These are phyloP conservation scores for Amphibalanus amphitrite DNA, from an alignment of 1,140 invertebrate genomes.

Conservation along the genomic window DNA sequence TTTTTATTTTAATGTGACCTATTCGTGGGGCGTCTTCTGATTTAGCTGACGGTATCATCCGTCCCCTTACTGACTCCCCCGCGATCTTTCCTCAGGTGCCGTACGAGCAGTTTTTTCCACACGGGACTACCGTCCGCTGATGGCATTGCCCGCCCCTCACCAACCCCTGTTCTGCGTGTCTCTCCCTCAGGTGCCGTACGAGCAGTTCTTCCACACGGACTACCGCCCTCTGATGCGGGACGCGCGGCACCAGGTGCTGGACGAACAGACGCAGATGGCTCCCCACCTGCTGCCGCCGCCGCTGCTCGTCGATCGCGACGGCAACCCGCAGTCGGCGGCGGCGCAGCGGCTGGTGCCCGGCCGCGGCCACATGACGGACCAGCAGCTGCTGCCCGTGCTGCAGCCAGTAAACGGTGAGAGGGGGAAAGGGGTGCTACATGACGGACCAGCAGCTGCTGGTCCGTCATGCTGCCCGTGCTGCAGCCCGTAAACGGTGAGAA, in stretches of 20 bases:
- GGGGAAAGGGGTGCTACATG: no score
- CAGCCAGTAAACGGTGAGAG: slow-evolving; percentile 17
- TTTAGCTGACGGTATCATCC: no score
- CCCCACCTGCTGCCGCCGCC: slow-evolving; percentile 98
- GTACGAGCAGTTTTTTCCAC: no score
- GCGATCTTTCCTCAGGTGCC: slow-evolving; percentile 43
- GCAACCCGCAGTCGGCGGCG: slow-evolving; percentile 75
- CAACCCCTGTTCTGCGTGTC: no score
- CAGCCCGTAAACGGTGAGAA: no score
- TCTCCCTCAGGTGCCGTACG: no score
- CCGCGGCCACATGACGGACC: slow-evolving; percentile 53
- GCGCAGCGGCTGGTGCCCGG: slow-evolving; percentile 80
- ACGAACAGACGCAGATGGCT: slow-evolving; percentile 88
- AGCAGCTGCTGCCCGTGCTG: slow-evolving; percentile 52
- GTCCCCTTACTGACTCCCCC: not conserved
- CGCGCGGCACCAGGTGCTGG: slow-evolving; percentile 66
- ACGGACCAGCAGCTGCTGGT: no score
- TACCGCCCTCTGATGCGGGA: slow-evolving; percentile 82
- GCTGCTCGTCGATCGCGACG: slow-evolving; percentile 89
- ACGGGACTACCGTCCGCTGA: no score
- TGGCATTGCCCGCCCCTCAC: no score
- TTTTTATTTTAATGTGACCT: no score
- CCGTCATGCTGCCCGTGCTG: no score
- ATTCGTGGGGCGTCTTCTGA: no score
- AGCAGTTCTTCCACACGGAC: slow-evolving; percentile 96